Conservation (phyloP, 2,888 invertebrate species). For the Xylocampa areola region DNA sequence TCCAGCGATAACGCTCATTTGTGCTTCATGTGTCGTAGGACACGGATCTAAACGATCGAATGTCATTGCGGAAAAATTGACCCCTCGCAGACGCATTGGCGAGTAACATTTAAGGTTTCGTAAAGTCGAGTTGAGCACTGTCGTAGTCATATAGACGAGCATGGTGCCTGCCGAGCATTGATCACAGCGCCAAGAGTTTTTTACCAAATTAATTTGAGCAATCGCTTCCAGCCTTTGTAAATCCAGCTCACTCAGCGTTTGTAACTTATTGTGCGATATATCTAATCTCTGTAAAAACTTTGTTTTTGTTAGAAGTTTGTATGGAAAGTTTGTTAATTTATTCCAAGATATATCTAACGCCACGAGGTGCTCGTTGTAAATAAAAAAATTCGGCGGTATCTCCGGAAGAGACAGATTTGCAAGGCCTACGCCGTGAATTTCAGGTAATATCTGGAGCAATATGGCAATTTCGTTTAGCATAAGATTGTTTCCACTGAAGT, state of each 20-base stretch:
- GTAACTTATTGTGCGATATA: constrained; percentile 93
- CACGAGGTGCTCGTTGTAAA: constrained; percentile 90
- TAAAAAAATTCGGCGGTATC: constrained; percentile 90
- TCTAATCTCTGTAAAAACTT: constrained; percentile 91
- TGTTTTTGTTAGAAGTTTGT: constrained; percentile 88
- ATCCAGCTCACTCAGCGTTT: constrained; percentile 90
- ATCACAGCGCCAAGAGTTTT: constrained; percentile 92
- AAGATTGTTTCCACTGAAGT: constrained; percentile 92
- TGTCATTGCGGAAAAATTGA: constrained; percentile 71
- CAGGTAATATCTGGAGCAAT: constrained; percentile 89
- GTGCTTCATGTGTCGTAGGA: constrained; percentile 87
- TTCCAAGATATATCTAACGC: constrained; percentile 94
- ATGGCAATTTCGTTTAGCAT: constrained; percentile 88
- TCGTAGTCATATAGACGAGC: constrained; percentile 89
- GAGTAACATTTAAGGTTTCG: constrained; percentile 89
- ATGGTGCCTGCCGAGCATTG: constrained; percentile 91
- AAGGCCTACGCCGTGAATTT: constrained; percentile 89
- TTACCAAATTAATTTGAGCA: constrained; percentile 87
- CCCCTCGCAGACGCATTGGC: constrained; percentile 89
- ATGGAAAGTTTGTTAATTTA: constrained; percentile 90
- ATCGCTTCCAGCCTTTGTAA: constrained; percentile 90
- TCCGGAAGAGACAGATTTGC: constrained; percentile 90
- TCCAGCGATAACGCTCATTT: constrained; percentile 89
- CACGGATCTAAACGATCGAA: constrained; percentile 80
- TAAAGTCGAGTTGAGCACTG: constrained; percentile 85